Evolutionary conservation across 2,113 vertebrate species (phyloP).

Genomic region (Ovis canadensis): DNA sequence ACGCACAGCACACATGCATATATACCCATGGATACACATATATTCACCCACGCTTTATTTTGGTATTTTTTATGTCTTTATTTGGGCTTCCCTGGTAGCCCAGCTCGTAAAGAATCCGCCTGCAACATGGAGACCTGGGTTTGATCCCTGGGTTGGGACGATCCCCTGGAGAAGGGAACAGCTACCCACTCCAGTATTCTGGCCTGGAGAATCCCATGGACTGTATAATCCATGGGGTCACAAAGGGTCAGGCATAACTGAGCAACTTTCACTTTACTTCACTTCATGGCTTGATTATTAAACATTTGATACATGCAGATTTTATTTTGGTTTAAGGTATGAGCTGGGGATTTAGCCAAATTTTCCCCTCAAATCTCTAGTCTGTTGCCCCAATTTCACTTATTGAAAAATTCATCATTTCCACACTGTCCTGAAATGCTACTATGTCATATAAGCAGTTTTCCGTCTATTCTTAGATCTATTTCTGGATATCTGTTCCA

Average conservation of each 20-base stretch:
- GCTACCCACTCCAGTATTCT: background rate
- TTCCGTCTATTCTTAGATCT: background rate
- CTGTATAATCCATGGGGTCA: background rate
- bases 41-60: background rate
- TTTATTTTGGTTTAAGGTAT: background rate
- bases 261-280: background rate
- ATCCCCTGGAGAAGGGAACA: background rate
- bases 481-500: background rate
- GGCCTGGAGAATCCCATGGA: background rate
- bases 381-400: background rate
- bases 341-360: background rate
- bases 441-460: background rate
- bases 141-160: background rate
- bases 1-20: background rate
- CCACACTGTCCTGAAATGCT: background rate
- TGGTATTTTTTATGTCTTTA: background rate
- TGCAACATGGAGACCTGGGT: background rate
- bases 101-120: background rate
- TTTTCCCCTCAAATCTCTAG: background rate
- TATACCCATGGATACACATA: background rate
- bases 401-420: background rate
- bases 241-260: background rate
- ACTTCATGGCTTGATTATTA: background rate
- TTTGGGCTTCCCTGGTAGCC: background rate
- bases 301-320: background rate